Evolutionary conservation across 2,888 invertebrate species (phyloP).

Genomic region (Barypeithes pellucidus): DNA sequence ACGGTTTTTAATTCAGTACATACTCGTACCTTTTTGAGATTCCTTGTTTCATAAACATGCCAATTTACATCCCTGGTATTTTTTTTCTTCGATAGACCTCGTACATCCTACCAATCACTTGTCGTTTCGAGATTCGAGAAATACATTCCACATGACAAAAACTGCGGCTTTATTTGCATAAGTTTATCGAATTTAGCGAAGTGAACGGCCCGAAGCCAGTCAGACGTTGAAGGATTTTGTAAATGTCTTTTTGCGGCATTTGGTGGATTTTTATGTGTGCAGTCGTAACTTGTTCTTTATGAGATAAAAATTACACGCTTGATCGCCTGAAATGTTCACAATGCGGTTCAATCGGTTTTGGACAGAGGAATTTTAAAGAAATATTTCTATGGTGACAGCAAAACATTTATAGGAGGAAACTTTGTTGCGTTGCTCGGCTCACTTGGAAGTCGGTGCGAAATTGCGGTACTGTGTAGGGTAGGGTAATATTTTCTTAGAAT

Average conservation of each 20-base stretch:
- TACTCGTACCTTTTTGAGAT: too few relatives aligned
- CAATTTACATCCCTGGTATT: too few relatives aligned
- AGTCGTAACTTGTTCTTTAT: conserved; percentile 14
- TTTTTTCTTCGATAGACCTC: too few relatives aligned
- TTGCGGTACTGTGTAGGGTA: too few relatives aligned
- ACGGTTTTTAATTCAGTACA: too few relatives aligned
- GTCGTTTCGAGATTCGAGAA: conserved; percentile 2
- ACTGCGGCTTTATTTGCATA: conserved; percentile 26
- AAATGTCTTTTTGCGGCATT: conserved; percentile 29
- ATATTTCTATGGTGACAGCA: background rate
- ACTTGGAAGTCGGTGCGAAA: too few relatives aligned
- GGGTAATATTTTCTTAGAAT: too few relatives aligned
- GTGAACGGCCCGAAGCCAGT: conserved; percentile 33
- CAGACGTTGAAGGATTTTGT: conserved; percentile 27
- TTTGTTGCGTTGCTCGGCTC: background rate
- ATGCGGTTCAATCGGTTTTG: conserved; percentile 1
- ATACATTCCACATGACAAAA: conserved; percentile 14
- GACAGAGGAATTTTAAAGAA: background rate
- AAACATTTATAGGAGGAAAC: background rate
- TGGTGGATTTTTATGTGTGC: conserved; percentile 27
- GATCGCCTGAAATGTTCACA: conserved; percentile 21
- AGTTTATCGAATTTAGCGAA: conserved; percentile 27
- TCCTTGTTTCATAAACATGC: too few relatives aligned
- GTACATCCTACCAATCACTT: background rate
- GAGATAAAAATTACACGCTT: conserved; percentile 22